phyloP scores from a whole-genome alignment of 1,140 invertebrate genomes.

The Agrilus planipennis region DNA sequence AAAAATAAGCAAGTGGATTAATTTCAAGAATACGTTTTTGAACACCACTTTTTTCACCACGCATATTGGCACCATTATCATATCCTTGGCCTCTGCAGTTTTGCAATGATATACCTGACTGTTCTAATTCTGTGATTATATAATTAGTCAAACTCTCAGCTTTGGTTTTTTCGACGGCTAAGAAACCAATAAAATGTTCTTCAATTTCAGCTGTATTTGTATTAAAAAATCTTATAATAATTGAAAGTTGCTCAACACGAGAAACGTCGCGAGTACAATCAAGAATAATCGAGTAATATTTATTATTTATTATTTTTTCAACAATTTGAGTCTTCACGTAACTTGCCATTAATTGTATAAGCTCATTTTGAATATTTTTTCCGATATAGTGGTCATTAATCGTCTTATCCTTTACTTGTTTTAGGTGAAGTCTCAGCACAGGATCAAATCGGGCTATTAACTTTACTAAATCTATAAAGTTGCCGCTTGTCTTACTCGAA shows the following conservation, averaged over 20 bases:
- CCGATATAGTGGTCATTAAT: too few relatives aligned
- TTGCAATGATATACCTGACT: constrained; percentile 5
- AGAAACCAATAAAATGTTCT: constrained; percentile 18
- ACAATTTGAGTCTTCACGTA: constrained; percentile 2
- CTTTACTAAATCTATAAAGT: too few relatives aligned
- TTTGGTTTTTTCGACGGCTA: constrained; percentile 8
- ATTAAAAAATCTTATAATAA: constrained; percentile 1
- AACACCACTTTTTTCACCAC: constrained; percentile 21
- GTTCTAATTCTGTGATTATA: constrained; percentile 3
- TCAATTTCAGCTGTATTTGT: constrained; percentile 8
- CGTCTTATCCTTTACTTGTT: too few relatives aligned
- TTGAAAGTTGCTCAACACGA: constrained; percentile 2
- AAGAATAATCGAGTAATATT: constrained; percentile 7
- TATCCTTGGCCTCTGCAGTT: constrained; percentile 29
- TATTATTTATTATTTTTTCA: neutral
- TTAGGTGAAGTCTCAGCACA: too few relatives aligned
- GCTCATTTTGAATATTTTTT: too few relatives aligned
- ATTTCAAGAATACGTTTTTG: constrained; percentile 14
- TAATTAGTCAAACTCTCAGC: constrained; percentile 7
- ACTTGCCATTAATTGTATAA: neutral
- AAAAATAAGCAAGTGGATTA: constrained; percentile 16
- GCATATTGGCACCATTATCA: constrained; percentile 31
- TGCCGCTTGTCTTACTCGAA: too few relatives aligned
- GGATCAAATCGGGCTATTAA: too few relatives aligned
- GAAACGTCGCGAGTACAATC: constrained; percentile 1